Percentiles rank a stretch among this genome's conserved stretches.
phyloP scores from a whole-genome alignment of 2,888 invertebrate species.

The Nudaria mundana region DNA sequence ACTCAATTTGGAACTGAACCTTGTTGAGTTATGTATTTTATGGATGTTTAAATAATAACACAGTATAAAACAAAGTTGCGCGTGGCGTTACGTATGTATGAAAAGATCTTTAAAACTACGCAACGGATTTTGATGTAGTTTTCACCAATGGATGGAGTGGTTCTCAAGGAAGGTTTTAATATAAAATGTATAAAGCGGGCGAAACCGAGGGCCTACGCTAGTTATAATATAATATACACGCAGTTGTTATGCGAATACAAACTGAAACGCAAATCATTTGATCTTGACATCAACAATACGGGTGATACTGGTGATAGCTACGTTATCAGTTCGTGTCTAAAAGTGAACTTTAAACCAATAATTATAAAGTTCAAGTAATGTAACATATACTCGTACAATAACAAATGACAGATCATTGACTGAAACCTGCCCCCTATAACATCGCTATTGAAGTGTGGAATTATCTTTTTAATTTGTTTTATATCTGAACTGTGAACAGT shows the following conservation, averaged over 20 bases:
- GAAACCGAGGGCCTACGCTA: no score
- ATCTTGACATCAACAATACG: conserved; percentile 27
- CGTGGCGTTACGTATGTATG: no score
- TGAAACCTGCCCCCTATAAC: conserved; percentile 41
- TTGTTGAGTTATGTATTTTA: no score
- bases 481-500: conserved; percentile 13
- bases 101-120: no score
- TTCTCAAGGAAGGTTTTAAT: no score
- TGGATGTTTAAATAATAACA: no score
- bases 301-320: conserved; percentile 23
- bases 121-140: no score
- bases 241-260: not conserved
- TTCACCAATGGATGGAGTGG: no score
- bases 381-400: conserved; percentile 22
- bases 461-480: conserved; percentile 22
- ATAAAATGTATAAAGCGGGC: no score
- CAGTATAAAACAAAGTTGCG: no score
- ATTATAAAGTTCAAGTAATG: not conserved
- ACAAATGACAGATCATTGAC: conserved; percentile 42
- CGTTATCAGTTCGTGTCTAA: conserved; percentile 2
- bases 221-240: no score
- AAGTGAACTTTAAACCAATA: not conserved
- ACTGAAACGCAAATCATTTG: conserved; percentile 13
- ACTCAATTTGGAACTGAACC: no score
- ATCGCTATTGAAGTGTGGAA: conserved; percentile 20